phyloP scores from a whole-genome alignment of 2,888 invertebrate species.

The Brachyopa scutellaris region DNA sequence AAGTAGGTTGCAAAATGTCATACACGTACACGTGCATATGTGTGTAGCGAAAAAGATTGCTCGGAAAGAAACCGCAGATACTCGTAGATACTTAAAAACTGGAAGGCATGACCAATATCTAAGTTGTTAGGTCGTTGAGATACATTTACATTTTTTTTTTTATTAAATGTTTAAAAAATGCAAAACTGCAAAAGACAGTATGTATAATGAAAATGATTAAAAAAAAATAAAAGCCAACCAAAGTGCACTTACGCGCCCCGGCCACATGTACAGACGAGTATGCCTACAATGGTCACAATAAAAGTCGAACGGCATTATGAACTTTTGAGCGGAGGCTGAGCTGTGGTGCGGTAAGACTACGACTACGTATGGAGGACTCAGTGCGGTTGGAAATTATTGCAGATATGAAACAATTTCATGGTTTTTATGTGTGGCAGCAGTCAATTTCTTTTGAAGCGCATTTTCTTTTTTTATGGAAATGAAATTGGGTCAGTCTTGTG shows the following conservation, averaged over 20 bases:
- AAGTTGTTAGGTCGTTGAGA: conserved; percentile 28
- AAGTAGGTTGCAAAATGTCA: conserved; percentile 43
- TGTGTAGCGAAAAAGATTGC: conserved; percentile 5
- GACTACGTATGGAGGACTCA: background rate
- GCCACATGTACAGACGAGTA: background rate
- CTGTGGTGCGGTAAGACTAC: no score
- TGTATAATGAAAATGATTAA: conserved; percentile 1
- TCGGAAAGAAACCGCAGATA: conserved; percentile 10
- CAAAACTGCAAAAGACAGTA: conserved; percentile 3
- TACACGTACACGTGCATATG: background rate
- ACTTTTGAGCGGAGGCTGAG: background rate
- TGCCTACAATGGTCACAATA: conserved; percentile 12
- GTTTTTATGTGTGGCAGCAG: conserved; percentile 1
- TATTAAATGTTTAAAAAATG: background rate
- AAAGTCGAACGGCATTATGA: conserved; percentile 10
- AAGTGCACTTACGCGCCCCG: conserved; percentile 9
- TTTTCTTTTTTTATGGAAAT: conserved; percentile 1
- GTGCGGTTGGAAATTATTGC: background rate
- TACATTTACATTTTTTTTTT: background rate
- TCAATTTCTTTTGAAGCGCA: background rate
- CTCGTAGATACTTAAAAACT: background rate
- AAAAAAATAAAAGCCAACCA: conserved; percentile 1
- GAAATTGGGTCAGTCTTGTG: conserved; percentile 5
- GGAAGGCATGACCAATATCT: conserved; percentile 32
- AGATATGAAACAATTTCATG: conserved; percentile 32